Evolutionary conservation across 2,888 invertebrate genomes (phyloP).

Genomic region (Branchinecta sandiegonensis): DNA sequence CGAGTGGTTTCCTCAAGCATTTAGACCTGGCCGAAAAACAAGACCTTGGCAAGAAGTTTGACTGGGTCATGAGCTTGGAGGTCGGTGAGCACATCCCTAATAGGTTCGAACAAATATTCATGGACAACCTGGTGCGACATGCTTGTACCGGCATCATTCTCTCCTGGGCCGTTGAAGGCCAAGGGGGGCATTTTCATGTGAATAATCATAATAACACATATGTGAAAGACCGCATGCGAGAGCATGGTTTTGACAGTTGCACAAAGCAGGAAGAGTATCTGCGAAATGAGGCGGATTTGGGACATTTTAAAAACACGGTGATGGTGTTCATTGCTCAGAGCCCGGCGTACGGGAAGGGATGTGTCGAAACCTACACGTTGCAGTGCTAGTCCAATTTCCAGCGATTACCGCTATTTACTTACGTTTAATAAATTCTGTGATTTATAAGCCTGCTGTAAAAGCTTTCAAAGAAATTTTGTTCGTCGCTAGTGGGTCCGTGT

Average conservation of each 20-base stretch:
- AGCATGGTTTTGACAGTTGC: background rate
- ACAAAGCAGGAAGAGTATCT: background rate
- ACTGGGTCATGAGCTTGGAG: conserved; percentile 27
- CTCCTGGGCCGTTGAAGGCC: conserved; percentile 22
- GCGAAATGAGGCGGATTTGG: background rate
- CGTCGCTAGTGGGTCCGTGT: too few relatives aligned
- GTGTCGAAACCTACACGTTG: too few relatives aligned
- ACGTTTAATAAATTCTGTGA: too few relatives aligned
- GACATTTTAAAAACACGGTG: background rate
- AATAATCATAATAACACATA: background rate
- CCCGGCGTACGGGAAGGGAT: too few relatives aligned
- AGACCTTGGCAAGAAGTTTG: conserved; percentile 19
- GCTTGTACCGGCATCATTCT: conserved; percentile 26
- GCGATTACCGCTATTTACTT: too few relatives aligned
- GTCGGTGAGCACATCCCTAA: conserved; percentile 27
- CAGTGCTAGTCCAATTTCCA: too few relatives aligned
- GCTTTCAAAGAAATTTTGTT: too few relatives aligned
- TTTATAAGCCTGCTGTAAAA: too few relatives aligned
- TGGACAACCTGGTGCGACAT: conserved; percentile 26
- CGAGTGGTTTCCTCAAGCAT: background rate
- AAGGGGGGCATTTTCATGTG: background rate
- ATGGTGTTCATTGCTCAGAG: background rate
- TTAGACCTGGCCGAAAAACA: background rate
- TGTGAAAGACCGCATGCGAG: background rate
- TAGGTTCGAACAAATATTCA: conserved; percentile 24